These are phyloP conservation scores for Ceratothoa steindachneri DNA, from an alignment of 2,888 invertebrate genomes.

Conservation along the genomic window DNA sequence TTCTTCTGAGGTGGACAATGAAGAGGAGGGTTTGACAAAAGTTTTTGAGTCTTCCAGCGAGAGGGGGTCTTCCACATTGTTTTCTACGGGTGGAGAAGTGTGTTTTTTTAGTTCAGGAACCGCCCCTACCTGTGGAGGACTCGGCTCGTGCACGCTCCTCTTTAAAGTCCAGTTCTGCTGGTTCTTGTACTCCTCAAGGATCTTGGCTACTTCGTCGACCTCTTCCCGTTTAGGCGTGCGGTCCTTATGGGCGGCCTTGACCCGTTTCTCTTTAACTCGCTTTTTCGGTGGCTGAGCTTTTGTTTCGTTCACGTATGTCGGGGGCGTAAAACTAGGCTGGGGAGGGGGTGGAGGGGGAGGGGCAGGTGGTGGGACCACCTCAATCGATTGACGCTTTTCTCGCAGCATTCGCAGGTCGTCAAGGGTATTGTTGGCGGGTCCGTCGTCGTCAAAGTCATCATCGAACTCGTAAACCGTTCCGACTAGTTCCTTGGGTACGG, in stretches of 20 bases:
- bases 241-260: slow-evolving; percentile 13
- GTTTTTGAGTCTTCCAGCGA: background rate
- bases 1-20: slow-evolving; percentile 6
- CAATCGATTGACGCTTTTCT: slow-evolving; percentile 71
- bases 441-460: slow-evolving; percentile 59
- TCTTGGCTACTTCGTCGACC: slow-evolving; percentile 37
- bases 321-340: slow-evolving; percentile 19
- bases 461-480: slow-evolving; percentile 81
- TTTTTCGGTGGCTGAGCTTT: slow-evolving; percentile 33
- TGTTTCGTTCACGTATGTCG: slow-evolving; percentile 24
- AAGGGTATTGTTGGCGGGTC: slow-evolving; percentile 51
- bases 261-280: slow-evolving; percentile 29
- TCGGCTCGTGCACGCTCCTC: slow-evolving; percentile 31
- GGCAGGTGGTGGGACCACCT: slow-evolving; percentile 52
- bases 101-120: slow-evolving; percentile 16
- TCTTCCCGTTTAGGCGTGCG: slow-evolving; percentile 17
- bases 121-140: slow-evolving; percentile 25
- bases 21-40: background rate
- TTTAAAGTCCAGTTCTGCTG: slow-evolving; percentile 33
- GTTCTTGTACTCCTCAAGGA: slow-evolving; percentile 33
- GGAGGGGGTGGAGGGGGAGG: no score
- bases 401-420: slow-evolving; percentile 73
- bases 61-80: slow-evolving; percentile 2
- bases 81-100: slow-evolving; percentile 5
- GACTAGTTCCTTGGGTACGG: slow-evolving; percentile 50